Evolutionary conservation across 2,888 invertebrate species (phyloP).

Genomic region (Conomelus anceps): DNA sequence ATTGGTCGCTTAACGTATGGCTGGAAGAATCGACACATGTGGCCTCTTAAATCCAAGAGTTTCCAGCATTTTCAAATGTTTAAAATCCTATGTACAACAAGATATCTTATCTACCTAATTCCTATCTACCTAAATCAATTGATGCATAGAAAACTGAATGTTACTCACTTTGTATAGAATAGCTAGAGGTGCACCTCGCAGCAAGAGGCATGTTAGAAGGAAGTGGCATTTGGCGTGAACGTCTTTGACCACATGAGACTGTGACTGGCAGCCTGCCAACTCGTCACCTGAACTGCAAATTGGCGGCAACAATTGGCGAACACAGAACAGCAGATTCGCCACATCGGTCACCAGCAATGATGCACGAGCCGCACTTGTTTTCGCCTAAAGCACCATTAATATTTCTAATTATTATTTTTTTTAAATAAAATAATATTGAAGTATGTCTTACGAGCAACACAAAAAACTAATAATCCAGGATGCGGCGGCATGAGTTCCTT

Average conservation of each 20-base stretch:
- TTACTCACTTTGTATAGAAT: conserved; percentile 74
- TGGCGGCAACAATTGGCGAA: conserved; percentile 62
- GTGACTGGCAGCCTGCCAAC: conserved; percentile 52
- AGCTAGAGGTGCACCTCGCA: conserved; percentile 68
- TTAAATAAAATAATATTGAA: not conserved
- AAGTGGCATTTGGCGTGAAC: conserved; percentile 78
- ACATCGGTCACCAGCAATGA: conserved; percentile 62
- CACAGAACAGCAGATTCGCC: conserved; percentile 67
- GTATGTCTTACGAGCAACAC: too few relatives aligned
- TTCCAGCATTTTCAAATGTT: too few relatives aligned
- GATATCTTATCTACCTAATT: too few relatives aligned
- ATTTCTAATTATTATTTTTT: too few relatives aligned
- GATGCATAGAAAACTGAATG: too few relatives aligned
- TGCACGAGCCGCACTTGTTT: conserved; percentile 53
- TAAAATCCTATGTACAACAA: too few relatives aligned
- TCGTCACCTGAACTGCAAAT: conserved; percentile 47
- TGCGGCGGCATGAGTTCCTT: too few relatives aligned
- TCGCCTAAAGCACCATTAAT: conserved; percentile 56
- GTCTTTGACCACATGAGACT: conserved; percentile 62
- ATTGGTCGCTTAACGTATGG: too few relatives aligned
- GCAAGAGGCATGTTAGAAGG: conserved; percentile 63
- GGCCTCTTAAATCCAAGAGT: too few relatives aligned
- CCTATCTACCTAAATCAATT: too few relatives aligned
- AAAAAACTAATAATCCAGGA: too few relatives aligned
- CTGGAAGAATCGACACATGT: too few relatives aligned